A percentile compares a stretch with the other conserved stretches of the same genome.
phyloP scores from a whole-genome alignment of 1,140 invertebrate species.

The Bradynema listronoti region DNA sequence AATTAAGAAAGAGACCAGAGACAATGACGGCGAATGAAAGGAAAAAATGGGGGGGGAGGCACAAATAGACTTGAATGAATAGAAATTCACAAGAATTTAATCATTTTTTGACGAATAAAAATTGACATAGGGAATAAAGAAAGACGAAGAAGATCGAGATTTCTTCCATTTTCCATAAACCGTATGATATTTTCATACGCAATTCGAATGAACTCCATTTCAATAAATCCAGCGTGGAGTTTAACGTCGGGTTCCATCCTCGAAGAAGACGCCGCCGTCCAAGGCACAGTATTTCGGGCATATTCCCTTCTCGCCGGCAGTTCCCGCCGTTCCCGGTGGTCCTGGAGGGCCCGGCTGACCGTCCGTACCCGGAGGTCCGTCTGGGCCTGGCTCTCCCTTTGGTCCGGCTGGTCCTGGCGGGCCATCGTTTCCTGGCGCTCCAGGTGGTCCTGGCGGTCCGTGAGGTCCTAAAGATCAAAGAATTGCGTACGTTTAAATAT shows the following conservation, averaged over 20 bases:
- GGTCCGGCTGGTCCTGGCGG: conserved; percentile 34
- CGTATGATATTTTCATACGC: too few species aligned
- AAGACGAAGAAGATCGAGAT: too few species aligned
- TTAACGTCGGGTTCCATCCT: conserved; percentile 50
- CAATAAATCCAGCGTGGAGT: conserved; percentile 27
- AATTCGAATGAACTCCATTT: too few species aligned
- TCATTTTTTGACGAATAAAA: too few species aligned
- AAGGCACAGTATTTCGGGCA: conserved; percentile 42
- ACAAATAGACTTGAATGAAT: too few species aligned
- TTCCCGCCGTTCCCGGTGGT: conserved; percentile 46
- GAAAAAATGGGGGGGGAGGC: too few species aligned
- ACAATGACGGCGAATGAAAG: too few species aligned
- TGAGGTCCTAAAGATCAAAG: conserved; percentile 28
- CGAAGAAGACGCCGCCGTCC: conserved; percentile 43
- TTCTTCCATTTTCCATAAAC: too few species aligned
- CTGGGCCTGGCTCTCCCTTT: conserved; percentile 47
- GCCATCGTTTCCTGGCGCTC: conserved; percentile 45
- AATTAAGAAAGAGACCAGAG: too few species aligned
- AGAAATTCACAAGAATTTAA: too few species aligned
- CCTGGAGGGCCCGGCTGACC: conserved; percentile 50
- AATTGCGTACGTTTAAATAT: neutral
- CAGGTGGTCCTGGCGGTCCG: conserved; percentile 46
- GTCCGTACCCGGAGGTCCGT: conserved; percentile 45
- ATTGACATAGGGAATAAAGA: too few species aligned
- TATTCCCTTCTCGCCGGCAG: conserved; percentile 46